Base-by-base conservation (phyloP, 2,113 vertebrate species). In the Sebastes fasciatus region DNA sequence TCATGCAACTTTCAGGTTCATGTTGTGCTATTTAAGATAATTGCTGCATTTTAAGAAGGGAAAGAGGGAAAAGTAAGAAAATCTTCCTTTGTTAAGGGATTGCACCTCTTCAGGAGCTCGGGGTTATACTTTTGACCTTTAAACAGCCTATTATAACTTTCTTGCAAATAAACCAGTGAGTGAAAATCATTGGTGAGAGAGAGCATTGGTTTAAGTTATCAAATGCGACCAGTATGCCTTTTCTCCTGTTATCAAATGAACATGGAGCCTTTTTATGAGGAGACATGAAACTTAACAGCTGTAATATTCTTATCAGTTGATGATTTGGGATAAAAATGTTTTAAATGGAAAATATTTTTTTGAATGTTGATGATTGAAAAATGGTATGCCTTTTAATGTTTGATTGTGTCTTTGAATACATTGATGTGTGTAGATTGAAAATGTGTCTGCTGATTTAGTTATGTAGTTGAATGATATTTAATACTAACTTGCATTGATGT, bases 201-300 rank as follows among this genome's bases (percentile, higher is more conserved):
- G 19, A 71, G 26, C 8, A 21, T 54, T 66, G 66, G 51, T 75
- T 82, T 17, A 55, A 57, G 23, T 48, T 62, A 7, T 78, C 6
- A 19, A 16, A 80, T 23, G 17, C 5, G 6, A 84, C 88, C 86
- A 69, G 17, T 77, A 72, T 89, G 88, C 89, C 86, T 89, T 92
- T 86, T 62, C 71, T 81, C 73, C 75, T 85, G 52, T 67, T 85
- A 54, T 60, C 11, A 74, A 64, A 55, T 54, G 40, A 78, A 83
- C 51, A 46, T 0, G 16, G 45, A 83, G 51, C 62, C 40, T 79
- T 86, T 84, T 51, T 70, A 63, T 26, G 2, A 70, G 34, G 34
- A 34, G 34, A 34, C 34, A 34, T 34, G 34, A 34, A 34, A 34
- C 34, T 34, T 4, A 34, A 34, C 34, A 34, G 34, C 34, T 34